Conservation (phyloP, 1,140 invertebrate genomes). For the Oppia nitens region DNA sequence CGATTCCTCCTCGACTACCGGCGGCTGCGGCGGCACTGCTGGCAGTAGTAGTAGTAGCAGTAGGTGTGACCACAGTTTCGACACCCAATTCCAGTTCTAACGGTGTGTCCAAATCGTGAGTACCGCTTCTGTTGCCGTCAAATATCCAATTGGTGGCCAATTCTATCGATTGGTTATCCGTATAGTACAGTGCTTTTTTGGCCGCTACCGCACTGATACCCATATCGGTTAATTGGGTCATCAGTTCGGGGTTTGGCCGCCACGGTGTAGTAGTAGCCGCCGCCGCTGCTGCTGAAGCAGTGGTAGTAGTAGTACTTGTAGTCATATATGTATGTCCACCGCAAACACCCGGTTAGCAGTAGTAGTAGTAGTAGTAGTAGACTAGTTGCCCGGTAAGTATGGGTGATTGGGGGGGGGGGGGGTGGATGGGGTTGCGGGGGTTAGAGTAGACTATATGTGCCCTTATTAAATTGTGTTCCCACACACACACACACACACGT, state of each 20-base stretch:
- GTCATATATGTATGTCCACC: too few relatives aligned
- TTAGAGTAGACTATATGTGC: too few relatives aligned
- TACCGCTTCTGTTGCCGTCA: conserved; percentile 35
- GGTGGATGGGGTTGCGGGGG: too few relatives aligned
- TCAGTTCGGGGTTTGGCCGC: conserved; percentile 27
- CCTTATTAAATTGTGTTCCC: too few relatives aligned
- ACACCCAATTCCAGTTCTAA: conserved; percentile 9
- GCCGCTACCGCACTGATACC: conserved; percentile 27
- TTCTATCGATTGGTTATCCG: conserved; percentile 37
- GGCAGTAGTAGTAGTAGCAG: not conserved
- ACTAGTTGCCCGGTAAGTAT: too few relatives aligned
- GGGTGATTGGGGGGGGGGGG: too few relatives aligned
- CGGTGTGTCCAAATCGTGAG: conserved; percentile 28
- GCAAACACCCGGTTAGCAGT: too few relatives aligned
- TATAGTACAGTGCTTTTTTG: conserved; percentile 36
- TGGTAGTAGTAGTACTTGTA: too few relatives aligned
- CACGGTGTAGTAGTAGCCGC: too few relatives aligned
- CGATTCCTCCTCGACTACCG: not conserved
- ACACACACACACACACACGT: too few relatives aligned
- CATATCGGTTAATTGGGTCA: conserved; percentile 27
- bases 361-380: too few relatives aligned
- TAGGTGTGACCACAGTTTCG: not conserved
- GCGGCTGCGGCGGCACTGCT: not conserved
- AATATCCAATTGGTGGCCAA: conserved; percentile 37
- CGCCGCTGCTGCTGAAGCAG: too few relatives aligned